Conservation (phyloP, 1,140 invertebrate genomes). For the Aradophagus sp. region DNA sequence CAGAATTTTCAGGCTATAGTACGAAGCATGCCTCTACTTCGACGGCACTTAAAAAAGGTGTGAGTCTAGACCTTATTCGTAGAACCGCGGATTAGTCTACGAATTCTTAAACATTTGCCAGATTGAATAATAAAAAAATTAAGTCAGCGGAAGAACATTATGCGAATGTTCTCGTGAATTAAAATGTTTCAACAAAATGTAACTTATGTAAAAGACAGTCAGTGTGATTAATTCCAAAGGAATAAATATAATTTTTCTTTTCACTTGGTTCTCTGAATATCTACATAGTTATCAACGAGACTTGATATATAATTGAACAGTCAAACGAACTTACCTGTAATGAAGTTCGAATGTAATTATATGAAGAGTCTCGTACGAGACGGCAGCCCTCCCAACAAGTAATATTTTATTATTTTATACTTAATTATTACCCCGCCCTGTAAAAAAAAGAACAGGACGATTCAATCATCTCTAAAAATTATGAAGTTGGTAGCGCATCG, state of each 20-base stretch:
- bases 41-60: constrained; percentile 1
- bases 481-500: no score
- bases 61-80: not conserved
- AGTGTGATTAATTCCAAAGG: no score
- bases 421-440: no score
- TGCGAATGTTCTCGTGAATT: no score
- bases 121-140: not conserved
- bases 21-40: constrained; percentile 1
- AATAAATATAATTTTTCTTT: no score
- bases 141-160: not conserved
- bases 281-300: constrained; percentile 1
- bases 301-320: constrained; percentile 5
- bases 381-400: no score
- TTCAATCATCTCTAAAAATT: no score
- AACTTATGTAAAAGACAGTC: no score
- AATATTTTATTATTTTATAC: no score
- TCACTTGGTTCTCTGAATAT: not conserved
- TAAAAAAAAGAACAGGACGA: no score
- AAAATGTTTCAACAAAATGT: no score
- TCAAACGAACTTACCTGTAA: constrained; percentile 7
- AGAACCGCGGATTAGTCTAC: not conserved
- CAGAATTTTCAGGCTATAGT: constrained; percentile 2
- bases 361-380: not conserved
- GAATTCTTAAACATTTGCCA: not conserved
- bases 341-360: constrained; percentile 9